phyloP scores from a whole-genome alignment of 2,113 vertebrate genomes.

The Mustelus asterias region DNA sequence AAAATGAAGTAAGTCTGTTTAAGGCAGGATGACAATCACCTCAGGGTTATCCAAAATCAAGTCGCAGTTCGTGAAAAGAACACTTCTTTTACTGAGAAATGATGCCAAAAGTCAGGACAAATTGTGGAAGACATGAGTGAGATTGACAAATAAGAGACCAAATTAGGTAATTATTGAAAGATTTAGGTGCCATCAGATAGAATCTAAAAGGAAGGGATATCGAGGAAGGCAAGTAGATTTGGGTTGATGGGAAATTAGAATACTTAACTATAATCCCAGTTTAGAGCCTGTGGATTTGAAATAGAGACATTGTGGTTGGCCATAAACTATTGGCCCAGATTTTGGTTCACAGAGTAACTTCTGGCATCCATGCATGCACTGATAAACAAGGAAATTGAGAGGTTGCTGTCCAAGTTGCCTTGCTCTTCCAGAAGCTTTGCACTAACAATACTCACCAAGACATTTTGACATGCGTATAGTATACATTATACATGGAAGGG shows the following conservation, averaged over 20 bases:
- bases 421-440: not conserved
- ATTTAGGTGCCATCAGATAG: not conserved
- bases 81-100: not conserved
- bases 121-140: not conserved
- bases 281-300: not conserved
- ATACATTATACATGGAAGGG: not conserved
- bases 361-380: not conserved
- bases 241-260: not conserved
- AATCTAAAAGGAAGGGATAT: not conserved
- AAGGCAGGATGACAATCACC: not conserved
- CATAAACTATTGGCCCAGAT: not conserved
- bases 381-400: not conserved
- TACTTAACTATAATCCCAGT: not conserved
- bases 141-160: not conserved
- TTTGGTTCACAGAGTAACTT: too few species aligned
- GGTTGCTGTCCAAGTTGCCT: not conserved
- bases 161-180: not conserved
- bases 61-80: not conserved
- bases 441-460: not conserved
- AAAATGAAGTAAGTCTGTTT: not conserved
- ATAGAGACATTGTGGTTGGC: not conserved
- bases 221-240: not conserved
- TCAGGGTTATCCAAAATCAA: not conserved
- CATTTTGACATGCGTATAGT: too few species aligned
- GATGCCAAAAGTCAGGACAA: not conserved